A percentile compares a stretch with the other conserved stretches of the same genome.
These are phyloP conservation scores for Sternarchorhynchus goeldii DNA, from an alignment of 2,797 vertebrate genomes.

Conservation along the genomic window DNA sequence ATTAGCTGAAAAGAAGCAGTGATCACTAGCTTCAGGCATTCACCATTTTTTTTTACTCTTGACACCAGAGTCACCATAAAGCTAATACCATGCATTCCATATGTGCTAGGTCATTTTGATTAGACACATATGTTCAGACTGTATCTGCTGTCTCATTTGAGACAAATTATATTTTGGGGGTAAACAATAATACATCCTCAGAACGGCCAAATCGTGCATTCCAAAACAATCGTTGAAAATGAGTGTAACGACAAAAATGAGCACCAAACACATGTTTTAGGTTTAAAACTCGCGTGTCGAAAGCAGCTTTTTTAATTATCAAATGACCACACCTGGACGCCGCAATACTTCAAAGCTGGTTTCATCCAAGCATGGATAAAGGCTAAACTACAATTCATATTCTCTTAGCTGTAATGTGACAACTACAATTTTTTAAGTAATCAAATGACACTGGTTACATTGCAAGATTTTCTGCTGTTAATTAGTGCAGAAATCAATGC, in stretches of 20 bases:
- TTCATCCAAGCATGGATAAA: constrained; percentile 42
- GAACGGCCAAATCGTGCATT: constrained; percentile 50
- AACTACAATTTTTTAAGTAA: neutral
- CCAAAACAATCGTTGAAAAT: constrained; percentile 56
- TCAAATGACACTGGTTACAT: too few species aligned
- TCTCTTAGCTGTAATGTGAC: constrained; percentile 16
- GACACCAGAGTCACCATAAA: constrained; percentile 56
- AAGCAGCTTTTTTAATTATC: constrained; percentile 56
- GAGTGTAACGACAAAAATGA: constrained; percentile 57
- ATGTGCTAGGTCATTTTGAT: constrained; percentile 47
- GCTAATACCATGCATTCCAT: constrained; percentile 54
- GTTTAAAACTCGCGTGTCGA: constrained; percentile 53
- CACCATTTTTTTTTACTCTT: constrained; percentile 51
- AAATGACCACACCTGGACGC: constrained; percentile 58
- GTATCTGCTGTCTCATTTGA: constrained; percentile 51
- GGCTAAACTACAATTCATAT: constrained; percentile 41
- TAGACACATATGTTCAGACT: constrained; percentile 54
- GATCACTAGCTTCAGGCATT: constrained; percentile 18
- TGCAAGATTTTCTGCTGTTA: too few species aligned
- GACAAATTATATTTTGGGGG: constrained; percentile 49
- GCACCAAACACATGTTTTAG: constrained; percentile 54
- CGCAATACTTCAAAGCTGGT: constrained; percentile 50
- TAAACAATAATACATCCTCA: constrained; percentile 56
- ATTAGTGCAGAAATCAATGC: too few species aligned
- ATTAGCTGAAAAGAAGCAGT: constrained; percentile 27